Base-by-base conservation (phyloP, 2,797 vertebrate species). In the Semotilus atromaculatus region DNA sequence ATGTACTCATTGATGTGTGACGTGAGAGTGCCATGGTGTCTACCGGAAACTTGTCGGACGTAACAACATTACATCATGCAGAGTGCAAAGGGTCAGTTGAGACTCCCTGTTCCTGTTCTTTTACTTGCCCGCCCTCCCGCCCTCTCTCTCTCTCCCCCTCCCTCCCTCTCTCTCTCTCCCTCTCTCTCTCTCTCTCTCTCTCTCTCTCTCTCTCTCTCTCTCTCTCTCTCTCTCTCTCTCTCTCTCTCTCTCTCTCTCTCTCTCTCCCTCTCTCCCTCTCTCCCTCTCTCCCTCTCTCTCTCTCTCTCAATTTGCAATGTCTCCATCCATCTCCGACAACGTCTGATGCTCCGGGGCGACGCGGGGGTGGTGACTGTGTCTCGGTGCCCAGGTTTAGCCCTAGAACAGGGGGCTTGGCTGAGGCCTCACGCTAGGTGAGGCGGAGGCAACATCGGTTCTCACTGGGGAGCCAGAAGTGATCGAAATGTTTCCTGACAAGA, bases 401-500 rank as follows among this genome's bases (percentile, higher is more conserved):
- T 5, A 19, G 51, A 34, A 51, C 40, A 48, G 67, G 38, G 55
- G 10, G 51, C 68, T 67, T 73, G 55, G 43, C 55, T 79, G 53
- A 48, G 55, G 55, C 76, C 29, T 80, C 67, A 18, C 26, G 55
- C 40, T 73, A 79, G 67, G 83, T 80, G 75, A 85, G 67, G 55
- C 29, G 4, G 53, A 80, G 76, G 75, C 38, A 60, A 80, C 31
- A 38, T 72, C 18, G 40, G 53, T 43, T 53, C 76, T 72, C 76
- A 19, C 75, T 85, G 67, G 75, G 76, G 83, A 84, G 83, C 53
- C 75, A 58, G 40, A 84, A 84, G 51, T 90, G 92, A 92, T 92
- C 88, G 85, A 86, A 93, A 90, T 85, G 88, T 91, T 90, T 92
- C 90, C 92, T 51, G 90, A 92, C 90, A 90, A 81, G 88, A 87